Percentiles rank a stretch among this genome's conserved stretches.
Evolutionary conservation across 35 echinoderm and acorn worm species (phyloP).

Genomic region (Stichopus chloronotus): DNA sequence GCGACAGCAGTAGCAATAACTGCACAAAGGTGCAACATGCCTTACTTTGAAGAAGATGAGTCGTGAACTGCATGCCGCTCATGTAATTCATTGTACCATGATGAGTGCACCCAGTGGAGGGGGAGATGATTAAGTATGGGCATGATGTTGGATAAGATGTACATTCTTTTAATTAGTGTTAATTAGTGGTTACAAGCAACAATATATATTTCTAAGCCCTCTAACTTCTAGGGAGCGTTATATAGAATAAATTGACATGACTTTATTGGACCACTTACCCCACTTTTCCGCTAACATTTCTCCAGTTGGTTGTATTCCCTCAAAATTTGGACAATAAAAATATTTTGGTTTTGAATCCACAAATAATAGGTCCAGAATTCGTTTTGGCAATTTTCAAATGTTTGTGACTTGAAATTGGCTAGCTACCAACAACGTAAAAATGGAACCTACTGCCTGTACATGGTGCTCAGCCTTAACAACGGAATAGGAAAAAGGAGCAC

Average conservation of each 20-base stretch:
- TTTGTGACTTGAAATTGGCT: too few species aligned
- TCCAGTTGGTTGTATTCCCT: too few species aligned
- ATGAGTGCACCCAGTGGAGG: conserved; percentile 25
- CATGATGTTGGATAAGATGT: neutral
- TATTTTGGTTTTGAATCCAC: too few species aligned
- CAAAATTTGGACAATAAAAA: too few species aligned
- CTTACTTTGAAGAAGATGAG: conserved; percentile 47
- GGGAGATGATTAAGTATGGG: neutral
- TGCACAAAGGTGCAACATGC: conserved; percentile 30
- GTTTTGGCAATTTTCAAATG: too few species aligned
- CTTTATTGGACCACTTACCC: too few species aligned
- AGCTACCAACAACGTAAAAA: too few species aligned
- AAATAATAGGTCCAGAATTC: too few species aligned
- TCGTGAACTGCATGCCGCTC: neutral
- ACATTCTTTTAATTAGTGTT: neutral
- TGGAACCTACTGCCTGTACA: too few species aligned
- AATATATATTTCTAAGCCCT: neutral
- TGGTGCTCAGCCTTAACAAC: too few species aligned
- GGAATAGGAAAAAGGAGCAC: too few species aligned
- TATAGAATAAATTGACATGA: neutral
- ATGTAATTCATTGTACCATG: conserved; percentile 1
- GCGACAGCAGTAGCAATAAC: neutral
- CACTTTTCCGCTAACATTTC: too few species aligned
- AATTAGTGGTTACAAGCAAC: neutral
- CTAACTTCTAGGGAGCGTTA: neutral